Evolutionary conservation across 1,140 invertebrate species (phyloP).

Genomic region (Lithobius niger): DNA sequence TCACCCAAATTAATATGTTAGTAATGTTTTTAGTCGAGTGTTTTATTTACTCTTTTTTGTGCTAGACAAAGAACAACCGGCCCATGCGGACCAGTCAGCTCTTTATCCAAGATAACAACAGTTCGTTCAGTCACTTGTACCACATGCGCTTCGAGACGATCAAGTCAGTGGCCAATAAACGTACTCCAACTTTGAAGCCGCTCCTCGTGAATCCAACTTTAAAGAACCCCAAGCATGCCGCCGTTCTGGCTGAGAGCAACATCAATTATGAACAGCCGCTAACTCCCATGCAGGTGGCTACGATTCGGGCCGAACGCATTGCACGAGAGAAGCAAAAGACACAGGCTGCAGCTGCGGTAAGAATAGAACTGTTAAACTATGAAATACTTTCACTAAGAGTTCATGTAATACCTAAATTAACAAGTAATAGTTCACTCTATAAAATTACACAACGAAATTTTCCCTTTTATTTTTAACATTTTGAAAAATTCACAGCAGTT

Average conservation of each 20-base stretch:
- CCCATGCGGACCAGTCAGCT: constrained; percentile 66
- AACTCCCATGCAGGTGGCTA: constrained; percentile 68
- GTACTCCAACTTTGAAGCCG: constrained; percentile 55
- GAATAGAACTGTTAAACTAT: no score
- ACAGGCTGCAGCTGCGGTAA: constrained; percentile 18
- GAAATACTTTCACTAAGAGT: no score
- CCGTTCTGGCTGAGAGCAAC: constrained; percentile 62
- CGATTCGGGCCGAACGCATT: constrained; percentile 65
- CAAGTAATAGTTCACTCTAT: no score
- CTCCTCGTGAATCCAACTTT: constrained; percentile 47
- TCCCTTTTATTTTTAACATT: no score
- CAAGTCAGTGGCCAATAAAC: constrained; percentile 47
- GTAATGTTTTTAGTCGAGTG: no score
- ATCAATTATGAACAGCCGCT: constrained; percentile 76
- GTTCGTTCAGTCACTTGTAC: constrained; percentile 53
- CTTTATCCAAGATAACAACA: constrained; percentile 68
- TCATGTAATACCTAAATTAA: no score
- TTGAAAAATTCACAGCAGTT: no score
- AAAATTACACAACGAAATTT: no score
- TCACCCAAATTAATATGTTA: no score
- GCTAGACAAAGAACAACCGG: constrained; percentile 47
- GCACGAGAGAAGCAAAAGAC: constrained; percentile 58
- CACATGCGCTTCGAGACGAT: constrained; percentile 64
- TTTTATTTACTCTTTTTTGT: constrained; percentile 3
- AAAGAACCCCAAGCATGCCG: constrained; percentile 72